Percentiles rank a stretch among this genome's conserved stretches.
These are phyloP conservation scores for Galagoides demidoff DNA, from an alignment of 2,797 vertebrate species.

Conservation along the genomic window DNA sequence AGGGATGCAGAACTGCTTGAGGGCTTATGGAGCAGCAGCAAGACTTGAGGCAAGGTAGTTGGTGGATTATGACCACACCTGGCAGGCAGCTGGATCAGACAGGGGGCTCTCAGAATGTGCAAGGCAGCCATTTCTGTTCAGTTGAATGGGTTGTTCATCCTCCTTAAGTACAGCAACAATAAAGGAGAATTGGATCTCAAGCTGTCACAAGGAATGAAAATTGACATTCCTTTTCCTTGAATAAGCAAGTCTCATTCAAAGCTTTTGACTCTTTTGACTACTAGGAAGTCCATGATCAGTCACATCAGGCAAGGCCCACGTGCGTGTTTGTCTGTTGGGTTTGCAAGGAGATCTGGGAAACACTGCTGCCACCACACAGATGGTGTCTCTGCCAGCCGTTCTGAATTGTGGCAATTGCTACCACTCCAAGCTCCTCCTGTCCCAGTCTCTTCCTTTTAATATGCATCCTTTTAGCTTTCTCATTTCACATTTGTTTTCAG, in stretches of 20 bases:
- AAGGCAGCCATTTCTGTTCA: background rate
- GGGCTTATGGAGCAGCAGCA: background rate
- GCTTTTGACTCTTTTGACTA: slow-evolving; percentile 78
- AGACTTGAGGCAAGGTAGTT: background rate
- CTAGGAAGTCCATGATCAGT: slow-evolving; percentile 75
- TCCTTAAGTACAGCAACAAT: slow-evolving; percentile 53
- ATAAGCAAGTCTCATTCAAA: slow-evolving; percentile 72
- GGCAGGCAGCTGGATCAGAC: background rate
- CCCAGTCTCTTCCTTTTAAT: slow-evolving; percentile 57
- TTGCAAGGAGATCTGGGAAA: slow-evolving; percentile 78
- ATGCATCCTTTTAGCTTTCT: slow-evolving; percentile 83
- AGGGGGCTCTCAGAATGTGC: background rate
- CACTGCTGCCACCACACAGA: background rate
- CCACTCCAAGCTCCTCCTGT: slow-evolving; percentile 12
- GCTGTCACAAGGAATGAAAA: slow-evolving; percentile 69
- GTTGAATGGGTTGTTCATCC: background rate
- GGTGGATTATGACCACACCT: background rate
- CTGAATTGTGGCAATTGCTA: slow-evolving; percentile 76
- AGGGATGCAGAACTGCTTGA: background rate
- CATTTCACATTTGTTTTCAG: slow-evolving; percentile 83
- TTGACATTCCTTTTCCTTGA: slow-evolving; percentile 73
- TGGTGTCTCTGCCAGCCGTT: slow-evolving; percentile 67
- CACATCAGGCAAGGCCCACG: slow-evolving; percentile 70
- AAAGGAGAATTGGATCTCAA: slow-evolving; percentile 60
- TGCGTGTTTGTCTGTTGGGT: slow-evolving; percentile 57